phyloP scores from a whole-genome alignment of 1,140 invertebrate genomes.

The Aricia agestis region DNA sequence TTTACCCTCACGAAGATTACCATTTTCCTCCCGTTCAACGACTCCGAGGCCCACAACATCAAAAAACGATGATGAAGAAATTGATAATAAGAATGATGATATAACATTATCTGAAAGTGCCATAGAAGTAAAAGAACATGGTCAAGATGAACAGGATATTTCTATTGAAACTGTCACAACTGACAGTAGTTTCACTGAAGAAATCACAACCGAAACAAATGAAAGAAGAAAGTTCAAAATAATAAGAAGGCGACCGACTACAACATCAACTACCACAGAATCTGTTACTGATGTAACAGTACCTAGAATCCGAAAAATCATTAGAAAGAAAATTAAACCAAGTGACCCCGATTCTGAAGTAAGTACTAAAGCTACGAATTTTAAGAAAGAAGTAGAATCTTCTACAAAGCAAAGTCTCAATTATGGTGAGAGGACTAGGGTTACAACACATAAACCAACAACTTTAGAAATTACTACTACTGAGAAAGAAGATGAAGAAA shows the following conservation, averaged over 20 bases:
- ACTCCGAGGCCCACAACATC: constrained; percentile 33
- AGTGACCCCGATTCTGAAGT: constrained; percentile 43
- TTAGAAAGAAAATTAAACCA: constrained; percentile 74
- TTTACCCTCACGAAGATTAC: constrained; percentile 51
- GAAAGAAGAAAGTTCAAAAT: constrained; percentile 58
- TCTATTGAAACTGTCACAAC: constrained; percentile 27
- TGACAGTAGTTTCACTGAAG: constrained; percentile 39
- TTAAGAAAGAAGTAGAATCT: constrained; percentile 34
- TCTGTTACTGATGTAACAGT: constrained; percentile 32
- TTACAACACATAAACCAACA: constrained; percentile 30
- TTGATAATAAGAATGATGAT: constrained; percentile 74
- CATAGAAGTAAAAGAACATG: constrained; percentile 75
- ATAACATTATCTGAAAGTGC: constrained; percentile 77
- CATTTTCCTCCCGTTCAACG: constrained; percentile 46
- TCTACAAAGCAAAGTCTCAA: constrained; percentile 43
- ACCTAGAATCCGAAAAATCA: constrained; percentile 71
- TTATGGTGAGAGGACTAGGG: constrained; percentile 61
- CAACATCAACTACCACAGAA: constrained; percentile 42
- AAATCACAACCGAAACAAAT: constrained; percentile 43
- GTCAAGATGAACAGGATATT: constrained; percentile 31
- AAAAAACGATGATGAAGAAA: constrained; percentile 53
- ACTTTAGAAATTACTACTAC: constrained; percentile 38
- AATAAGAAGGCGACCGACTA: constrained; percentile 55
- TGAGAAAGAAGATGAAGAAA: constrained; percentile 28
- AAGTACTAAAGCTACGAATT: constrained; percentile 37